A percentile compares a stretch with the other conserved stretches of the same genome.
phyloP scores from a whole-genome alignment of 2,888 invertebrate species.

The Euzetes globulus region DNA sequence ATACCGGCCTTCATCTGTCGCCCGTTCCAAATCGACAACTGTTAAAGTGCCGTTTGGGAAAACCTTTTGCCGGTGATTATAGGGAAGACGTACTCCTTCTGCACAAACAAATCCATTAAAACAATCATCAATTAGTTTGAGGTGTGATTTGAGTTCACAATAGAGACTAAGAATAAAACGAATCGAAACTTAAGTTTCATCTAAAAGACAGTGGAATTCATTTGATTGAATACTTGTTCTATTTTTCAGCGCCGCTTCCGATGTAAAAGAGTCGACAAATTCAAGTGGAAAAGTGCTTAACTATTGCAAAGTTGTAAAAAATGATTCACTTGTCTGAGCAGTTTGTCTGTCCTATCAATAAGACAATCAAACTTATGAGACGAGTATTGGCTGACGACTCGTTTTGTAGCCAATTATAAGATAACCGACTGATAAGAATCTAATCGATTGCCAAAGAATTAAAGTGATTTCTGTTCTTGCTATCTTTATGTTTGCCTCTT shows the following conservation, averaged over 20 bases:
- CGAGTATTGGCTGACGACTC: neutral
- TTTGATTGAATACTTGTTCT: too few species aligned
- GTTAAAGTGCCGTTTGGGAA: conserved; percentile 47
- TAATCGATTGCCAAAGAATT: neutral
- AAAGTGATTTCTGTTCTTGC: neutral
- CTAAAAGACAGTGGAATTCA: too few species aligned
- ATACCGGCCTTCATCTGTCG: conserved; percentile 48
- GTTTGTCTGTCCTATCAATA: conserved; percentile 2
- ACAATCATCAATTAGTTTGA: neutral
- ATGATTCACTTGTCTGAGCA: neutral
- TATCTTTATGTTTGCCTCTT: neutral
- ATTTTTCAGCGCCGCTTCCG: too few species aligned
- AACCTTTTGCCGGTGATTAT: conserved; percentile 48
- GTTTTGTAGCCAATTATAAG: conserved; percentile 5
- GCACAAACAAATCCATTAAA: conserved; percentile 28
- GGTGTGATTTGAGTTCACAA: neutral
- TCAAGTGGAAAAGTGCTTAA: too few species aligned
- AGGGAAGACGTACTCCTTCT: conserved; percentile 46
- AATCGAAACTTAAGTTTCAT: too few species aligned
- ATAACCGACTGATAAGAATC: neutral
- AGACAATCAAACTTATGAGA: neutral
- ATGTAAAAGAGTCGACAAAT: too few species aligned
- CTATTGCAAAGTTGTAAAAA: neutral
- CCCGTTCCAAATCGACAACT: conserved; percentile 47
- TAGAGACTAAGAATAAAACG: neutral